Evolutionary conservation across 2,888 invertebrate genomes (phyloP).

Genomic region (Smittia sp.): DNA sequence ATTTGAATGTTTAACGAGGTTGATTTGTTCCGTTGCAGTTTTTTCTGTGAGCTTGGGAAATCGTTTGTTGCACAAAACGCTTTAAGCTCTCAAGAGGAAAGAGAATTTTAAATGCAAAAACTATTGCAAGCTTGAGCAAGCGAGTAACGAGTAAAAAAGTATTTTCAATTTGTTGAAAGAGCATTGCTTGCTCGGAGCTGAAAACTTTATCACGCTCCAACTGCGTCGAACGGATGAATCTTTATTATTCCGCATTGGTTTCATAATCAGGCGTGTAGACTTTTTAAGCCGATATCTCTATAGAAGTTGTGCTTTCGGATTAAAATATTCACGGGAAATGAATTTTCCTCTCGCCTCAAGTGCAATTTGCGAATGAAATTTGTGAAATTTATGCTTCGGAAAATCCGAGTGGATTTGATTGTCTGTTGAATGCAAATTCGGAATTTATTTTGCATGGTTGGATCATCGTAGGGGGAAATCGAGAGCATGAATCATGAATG

Average conservation of each 20-base stretch:
- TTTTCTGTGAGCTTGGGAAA: background rate
- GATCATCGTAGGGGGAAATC: too few species aligned
- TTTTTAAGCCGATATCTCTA: background rate
- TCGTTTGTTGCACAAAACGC: background rate
- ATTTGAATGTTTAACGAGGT: conserved; percentile 35
- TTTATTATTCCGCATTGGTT: background rate
- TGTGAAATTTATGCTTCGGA: background rate
- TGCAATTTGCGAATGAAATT: background rate
- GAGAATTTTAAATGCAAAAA: background rate
- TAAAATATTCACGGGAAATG: background rate
- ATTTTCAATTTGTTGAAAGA: conserved; percentile 2
- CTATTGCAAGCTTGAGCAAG: background rate
- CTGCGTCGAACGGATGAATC: background rate
- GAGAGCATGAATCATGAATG: too few species aligned
- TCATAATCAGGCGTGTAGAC: background rate
- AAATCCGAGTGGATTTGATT: background rate
- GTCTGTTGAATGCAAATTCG: conserved; percentile 3
- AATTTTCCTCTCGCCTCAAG: background rate
- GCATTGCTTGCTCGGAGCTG: background rate
- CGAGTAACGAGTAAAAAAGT: background rate
- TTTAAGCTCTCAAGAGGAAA: background rate
- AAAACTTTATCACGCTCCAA: background rate
- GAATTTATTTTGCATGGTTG: background rate
- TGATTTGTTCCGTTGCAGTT: background rate
- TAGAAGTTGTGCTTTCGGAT: background rate